Base-by-base conservation (phyloP, 2,888 invertebrate species). In the Octodonta nipae region DNA sequence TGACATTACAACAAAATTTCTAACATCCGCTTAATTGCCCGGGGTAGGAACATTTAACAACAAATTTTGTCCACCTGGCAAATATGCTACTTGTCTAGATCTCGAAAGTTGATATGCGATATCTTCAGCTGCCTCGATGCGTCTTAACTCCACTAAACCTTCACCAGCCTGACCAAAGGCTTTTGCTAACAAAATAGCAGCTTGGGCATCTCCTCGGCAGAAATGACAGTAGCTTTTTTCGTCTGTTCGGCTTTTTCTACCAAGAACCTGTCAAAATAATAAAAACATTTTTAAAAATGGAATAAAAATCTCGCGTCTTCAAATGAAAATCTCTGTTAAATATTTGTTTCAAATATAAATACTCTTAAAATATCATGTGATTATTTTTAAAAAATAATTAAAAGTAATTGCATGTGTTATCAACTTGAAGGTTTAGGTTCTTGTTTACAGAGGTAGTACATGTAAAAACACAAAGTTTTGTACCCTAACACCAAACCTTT, bases 231-330 rank as follows among this genome's bases (percentile, higher is more conserved):
- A 2, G 86, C 86, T 58, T 85, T 80, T 66, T 98, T 99, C 55
- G 86, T 85, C 64, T 99, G 98, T 64, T 99, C 98, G 10, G 96
- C 98, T 66, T 92, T 95, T 63, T 99, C 98, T 46, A 99, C 98
- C 28, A 95, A 71, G 67, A 93, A 99, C 54, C 95, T 45, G 17
- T n/a, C n/a, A n/a, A n/a, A n/a, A n/a, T n/a, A n/a, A n/a, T n/a
- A n/a, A n/a, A n/a, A n/a, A n/a, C n/a, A n/a, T n/a, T n/a, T n/a
- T n/a, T n/a, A n/a, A n/a, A n/a, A n/a, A n/a, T n/a, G n/a, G n/a
- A n/a, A n/a, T n/a, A n/a, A n/a, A n/a, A n/a, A n/a, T n/a, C n/a
- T n/a, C n/a, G n/a, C n/a, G 17, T 17, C 5, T 17, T 8, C 5
- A 17, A 6, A 17, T 8, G 17, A 17, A 17, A 17, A 5, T 6